phyloP scores from a whole-genome alignment of 2,113 vertebrate genomes.

The Tricholaema leucomelas region DNA sequence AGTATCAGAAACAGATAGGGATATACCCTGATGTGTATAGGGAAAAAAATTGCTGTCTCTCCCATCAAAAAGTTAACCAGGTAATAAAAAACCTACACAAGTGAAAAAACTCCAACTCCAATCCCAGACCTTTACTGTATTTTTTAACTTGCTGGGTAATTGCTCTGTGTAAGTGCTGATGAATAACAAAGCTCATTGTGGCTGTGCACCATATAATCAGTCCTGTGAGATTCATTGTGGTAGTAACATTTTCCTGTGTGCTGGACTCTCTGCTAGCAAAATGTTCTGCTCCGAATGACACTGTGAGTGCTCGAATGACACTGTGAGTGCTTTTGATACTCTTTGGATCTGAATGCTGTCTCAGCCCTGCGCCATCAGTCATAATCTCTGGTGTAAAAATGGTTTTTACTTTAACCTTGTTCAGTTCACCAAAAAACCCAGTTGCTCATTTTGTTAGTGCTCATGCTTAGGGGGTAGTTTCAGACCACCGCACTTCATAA shows the following conservation, averaged over 20 bases:
- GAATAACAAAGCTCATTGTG: neutral
- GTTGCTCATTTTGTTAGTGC: conserved; percentile 20
- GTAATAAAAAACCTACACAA: neutral
- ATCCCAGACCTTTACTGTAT: neutral
- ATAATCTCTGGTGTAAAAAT: conserved; percentile 15
- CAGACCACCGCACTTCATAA: conserved; percentile 50
- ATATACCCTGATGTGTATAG: neutral
- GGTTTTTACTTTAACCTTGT: conserved; percentile 39
- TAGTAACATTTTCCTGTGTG: neutral
- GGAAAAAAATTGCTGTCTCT: neutral
- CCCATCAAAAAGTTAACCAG: neutral
- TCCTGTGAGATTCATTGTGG: neutral
- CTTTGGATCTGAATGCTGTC: neutral
- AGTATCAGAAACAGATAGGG: neutral
- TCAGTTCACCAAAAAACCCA: neutral
- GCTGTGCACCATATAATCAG: no score
- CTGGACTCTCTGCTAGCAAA: neutral
- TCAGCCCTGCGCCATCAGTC: neutral
- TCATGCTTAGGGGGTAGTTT: conserved; percentile 34
- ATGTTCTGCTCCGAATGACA: neutral
- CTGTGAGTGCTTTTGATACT: neutral
- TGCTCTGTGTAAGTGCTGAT: neutral
- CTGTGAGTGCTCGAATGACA: neutral
- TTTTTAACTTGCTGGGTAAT: neutral
- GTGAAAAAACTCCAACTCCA: accelerated